phyloP scores from a whole-genome alignment of 92 coral and sea anemone species.

The Nematostella vectensis region DNA sequence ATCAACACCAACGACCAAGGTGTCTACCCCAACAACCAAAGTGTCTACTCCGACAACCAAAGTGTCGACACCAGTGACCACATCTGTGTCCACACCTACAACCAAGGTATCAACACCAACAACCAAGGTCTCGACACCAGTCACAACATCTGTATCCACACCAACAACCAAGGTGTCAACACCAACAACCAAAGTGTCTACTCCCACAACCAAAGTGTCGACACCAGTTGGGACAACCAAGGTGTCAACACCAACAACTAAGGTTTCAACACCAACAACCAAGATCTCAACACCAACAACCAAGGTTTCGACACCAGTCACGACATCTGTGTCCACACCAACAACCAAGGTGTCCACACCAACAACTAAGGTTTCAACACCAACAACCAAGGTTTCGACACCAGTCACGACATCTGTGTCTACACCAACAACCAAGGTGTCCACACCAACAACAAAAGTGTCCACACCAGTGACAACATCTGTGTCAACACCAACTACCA shows the following conservation, averaged over 20 bases:
- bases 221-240: neutral
- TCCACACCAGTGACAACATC: constrained; percentile 3
- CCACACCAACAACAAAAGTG: constrained; percentile 5
- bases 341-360: constrained; percentile 15
- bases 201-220: constrained; percentile 6
- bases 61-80: constrained; percentile 6
- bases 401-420: neutral
- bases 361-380: constrained; percentile 2
- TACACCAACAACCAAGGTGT: neutral
- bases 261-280: constrained; percentile 2
- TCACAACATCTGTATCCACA: neutral
- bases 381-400: constrained; percentile 1
- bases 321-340: neutral
- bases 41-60: constrained; percentile 10
- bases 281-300: constrained; percentile 7
- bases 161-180: neutral
- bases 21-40: neutral
- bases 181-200: neutral
- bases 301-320: neutral
- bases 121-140: neutral
- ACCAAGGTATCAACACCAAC: constrained; percentile 3
- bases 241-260: neutral
- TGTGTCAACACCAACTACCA: neutral
- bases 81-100: constrained; percentile 9
- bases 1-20: constrained; percentile 2